Base-by-base conservation (phyloP, 2,797 vertebrate genomes). In the Rhynchonycteris naso region DNA sequence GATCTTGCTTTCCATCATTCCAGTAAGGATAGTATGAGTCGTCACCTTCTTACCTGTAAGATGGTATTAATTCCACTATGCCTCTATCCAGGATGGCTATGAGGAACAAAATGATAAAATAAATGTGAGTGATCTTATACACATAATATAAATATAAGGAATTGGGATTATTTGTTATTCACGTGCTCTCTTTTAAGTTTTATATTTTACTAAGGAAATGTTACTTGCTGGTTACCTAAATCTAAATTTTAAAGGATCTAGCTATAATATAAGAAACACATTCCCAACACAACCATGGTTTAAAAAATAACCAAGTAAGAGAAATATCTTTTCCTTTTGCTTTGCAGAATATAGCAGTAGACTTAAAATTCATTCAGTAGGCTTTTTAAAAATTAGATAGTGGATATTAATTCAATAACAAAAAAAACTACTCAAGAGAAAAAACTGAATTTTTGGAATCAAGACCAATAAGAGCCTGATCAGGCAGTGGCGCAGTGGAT, bases 131-230 rank as follows among this genome's bases (percentile, higher is more conserved):
- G 35, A 30, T 47, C 24, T 26, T 38, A 16, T 26, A n/a, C 33
- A 47, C 35, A 50, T 52, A 24, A 22, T 47, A 26, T 5, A 38
- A 22, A 91, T 69, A 28, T 83, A 78, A 87, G 18, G 13, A 72
- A 59, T 26, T 76, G 38, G 24, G 66, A 24, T 33, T 61, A 14
- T 76, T 72, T 95, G 58, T 59, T 52, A 80, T 52, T 22, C n/a
- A 89, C n/a, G 47, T 38, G 4, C 22, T 85, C 26, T 75, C 4
- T 80, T 89, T 89, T 81, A 91, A 93, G 38, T 52, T 89, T 88
- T 75, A 72, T 38, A 43, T 66, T 84, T 85, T 92, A 66, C 18
- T 1, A 33, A 88, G n/a, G 50, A n/a, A 74, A 94, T 83, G 24
- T 63, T 47, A 56, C 26, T 68, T 81, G 56, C 52, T 79, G 74